Evolutionary conservation across 2,113 vertebrate genomes (phyloP).

Genomic region (Bos indicus): DNA sequence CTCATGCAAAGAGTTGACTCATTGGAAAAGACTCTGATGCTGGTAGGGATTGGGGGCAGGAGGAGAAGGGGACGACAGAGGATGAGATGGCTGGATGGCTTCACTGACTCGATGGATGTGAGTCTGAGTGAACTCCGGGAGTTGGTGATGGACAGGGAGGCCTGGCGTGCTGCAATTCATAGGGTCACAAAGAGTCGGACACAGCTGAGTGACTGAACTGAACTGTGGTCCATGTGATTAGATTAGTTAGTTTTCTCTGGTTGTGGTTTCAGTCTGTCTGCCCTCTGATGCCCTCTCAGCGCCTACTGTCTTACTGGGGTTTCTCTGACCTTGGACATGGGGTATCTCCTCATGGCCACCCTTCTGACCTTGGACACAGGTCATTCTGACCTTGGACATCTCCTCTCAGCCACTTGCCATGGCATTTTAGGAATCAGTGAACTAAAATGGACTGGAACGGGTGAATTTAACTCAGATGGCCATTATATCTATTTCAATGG

Average conservation of each 20-base stretch:
- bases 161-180: no score
- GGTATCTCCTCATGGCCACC: neutral
- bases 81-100: no score
- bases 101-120: no score
- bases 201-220: no score
- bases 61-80: no score
- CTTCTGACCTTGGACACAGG: neutral
- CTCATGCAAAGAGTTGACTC: no score
- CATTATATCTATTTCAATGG: neutral
- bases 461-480: neutral
- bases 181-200: no score
- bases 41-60: no score
- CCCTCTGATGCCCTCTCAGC: fast-evolving
- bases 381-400: neutral
- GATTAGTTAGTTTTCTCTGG: neutral
- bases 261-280: neutral
- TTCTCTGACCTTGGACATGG: neutral
- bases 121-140: no score
- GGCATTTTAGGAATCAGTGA: neutral
- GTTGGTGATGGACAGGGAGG: no score
- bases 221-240: neutral
- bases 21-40: no score
- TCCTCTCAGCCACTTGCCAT: fast-evolving
- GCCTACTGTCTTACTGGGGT: neutral
- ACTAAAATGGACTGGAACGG: neutral